Conservation (phyloP, 2,888 invertebrate species). For the Bimastos eiseni region DNA sequence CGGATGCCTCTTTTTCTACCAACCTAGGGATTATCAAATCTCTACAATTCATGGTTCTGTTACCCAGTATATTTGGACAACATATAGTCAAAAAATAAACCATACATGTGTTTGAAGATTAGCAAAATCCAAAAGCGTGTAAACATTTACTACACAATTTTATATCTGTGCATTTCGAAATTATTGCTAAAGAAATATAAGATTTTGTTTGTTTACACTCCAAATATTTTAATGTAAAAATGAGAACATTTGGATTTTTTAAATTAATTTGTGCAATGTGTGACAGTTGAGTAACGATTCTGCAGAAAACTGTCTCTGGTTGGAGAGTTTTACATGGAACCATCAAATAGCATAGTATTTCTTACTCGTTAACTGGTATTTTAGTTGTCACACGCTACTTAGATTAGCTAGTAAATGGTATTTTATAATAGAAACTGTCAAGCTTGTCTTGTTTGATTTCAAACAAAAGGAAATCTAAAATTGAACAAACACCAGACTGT, state of each 20-base stretch:
- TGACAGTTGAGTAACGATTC: neutral
- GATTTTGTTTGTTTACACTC: neutral
- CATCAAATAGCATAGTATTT: neutral
- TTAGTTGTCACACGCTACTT: neutral
- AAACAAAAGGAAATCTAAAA: neutral
- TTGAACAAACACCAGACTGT: neutral
- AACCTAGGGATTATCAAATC: neutral
- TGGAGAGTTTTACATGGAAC: neutral
- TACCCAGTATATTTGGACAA: neutral
- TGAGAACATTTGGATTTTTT: neutral
- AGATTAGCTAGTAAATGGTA: neutral
- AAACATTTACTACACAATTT: neutral
- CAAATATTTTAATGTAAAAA: neutral
- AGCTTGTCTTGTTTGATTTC: neutral
- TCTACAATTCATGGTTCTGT: neutral
- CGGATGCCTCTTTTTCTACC: neutral
- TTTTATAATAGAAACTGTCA: conserved; percentile 2
- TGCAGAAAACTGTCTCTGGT: neutral
- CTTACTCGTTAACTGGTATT: neutral
- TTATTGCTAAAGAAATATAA: neutral
- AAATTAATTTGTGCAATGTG: neutral
- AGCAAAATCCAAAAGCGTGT: neutral
- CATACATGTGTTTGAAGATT: neutral
- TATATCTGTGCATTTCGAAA: neutral
- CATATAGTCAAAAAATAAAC: neutral